Base-by-base conservation (phyloP, 1,140 invertebrate species). In the Drosophila kohkoa region DNA sequence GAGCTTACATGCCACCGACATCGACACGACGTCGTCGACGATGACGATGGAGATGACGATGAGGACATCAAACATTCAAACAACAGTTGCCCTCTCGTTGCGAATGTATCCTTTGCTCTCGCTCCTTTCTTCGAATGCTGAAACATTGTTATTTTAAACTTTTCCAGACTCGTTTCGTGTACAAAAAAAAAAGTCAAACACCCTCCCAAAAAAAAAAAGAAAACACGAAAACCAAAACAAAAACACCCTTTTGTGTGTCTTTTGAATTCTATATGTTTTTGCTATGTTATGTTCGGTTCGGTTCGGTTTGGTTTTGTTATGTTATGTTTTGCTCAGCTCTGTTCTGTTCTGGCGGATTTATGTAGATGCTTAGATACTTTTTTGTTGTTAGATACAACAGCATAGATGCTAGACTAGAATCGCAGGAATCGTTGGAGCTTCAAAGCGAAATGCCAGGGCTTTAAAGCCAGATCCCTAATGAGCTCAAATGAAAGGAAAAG, bases 61-160 rank as follows among this genome's bases (percentile, higher is more conserved):
- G 58, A 48, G 66, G 60, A 77, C 75, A 74, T 80, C 86, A 87
- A 87, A 67, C 83, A 88, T 87, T 80, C 69, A 75, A 62, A 46
- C 48, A 71, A 59, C 45, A 71, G 8, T 71, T 70, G 66, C 58
- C 58, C 20, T 25, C 57, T 75, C 49, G 67, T 55, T 71, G 48
- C 62, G 58, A 68, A 73, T 74, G 77, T 74, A 80, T 77, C 77
- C 77, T 65, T 80, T 80, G 59, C 58, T 72, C 30, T 10, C 11
- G 28, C 13, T 41, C 7, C 30, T 38, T 55, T 20, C 52, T 38
- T 35, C 32, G n/a, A 38, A 55, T 57, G 48, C 15, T 4, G 8
- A 43, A 65, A 62, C 69, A 59, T 72, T 76, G 74, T 76, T 76
- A 76, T 76, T 76, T 72, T 76, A 76, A 76, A 76, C 74, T 60